Percentiles rank a stretch among this genome's conserved stretches.
Conservation (phyloP, 2,797 vertebrate species). For the Micromesistius poutassou region DNA sequence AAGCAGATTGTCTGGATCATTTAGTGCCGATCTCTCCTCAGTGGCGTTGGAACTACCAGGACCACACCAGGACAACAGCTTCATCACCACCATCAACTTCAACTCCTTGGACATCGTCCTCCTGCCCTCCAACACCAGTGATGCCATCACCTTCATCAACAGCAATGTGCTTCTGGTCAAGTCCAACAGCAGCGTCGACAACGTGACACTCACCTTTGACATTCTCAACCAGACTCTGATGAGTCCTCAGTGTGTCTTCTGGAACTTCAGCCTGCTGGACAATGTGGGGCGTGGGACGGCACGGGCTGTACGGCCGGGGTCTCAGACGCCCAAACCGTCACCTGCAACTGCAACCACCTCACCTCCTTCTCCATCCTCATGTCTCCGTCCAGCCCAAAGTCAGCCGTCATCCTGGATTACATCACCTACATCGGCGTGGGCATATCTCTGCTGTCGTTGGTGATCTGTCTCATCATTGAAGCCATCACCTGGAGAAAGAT, state of each 20-base stretch:
- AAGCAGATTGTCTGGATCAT: constrained; percentile 39
- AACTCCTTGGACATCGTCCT: constrained; percentile 68
- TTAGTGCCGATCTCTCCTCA: constrained; percentile 49
- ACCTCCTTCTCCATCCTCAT: constrained; percentile 90
- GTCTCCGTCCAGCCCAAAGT: constrained; percentile 62
- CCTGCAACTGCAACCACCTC: constrained; percentile 76
- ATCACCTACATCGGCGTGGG: constrained; percentile 85
- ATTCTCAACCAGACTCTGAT: constrained; percentile 39
- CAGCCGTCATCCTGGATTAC: constrained; percentile 47
- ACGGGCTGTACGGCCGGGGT: constrained; percentile 66
- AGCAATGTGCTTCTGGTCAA: constrained; percentile 74
- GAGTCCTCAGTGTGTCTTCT: constrained; percentile 80
- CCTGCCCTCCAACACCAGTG: constrained; percentile 30
- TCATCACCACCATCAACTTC: constrained; percentile 75
- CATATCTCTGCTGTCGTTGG: constrained; percentile 82
- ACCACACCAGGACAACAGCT: neutral
- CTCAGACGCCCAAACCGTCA: constrained; percentile 1
- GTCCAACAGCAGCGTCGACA: constrained; percentile 50
- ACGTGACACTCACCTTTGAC: constrained; percentile 76
- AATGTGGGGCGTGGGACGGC: constrained; percentile 69
- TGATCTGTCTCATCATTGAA: constrained; percentile 84
- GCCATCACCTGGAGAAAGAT: constrained; percentile 80
- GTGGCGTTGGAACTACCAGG: constrained; percentile 63
- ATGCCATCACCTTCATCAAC: constrained; percentile 60
- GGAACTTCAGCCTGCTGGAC: constrained; percentile 76